phyloP scores from a whole-genome alignment of 2,888 invertebrate species.

The Mesorhabditis spiculigera region DNA sequence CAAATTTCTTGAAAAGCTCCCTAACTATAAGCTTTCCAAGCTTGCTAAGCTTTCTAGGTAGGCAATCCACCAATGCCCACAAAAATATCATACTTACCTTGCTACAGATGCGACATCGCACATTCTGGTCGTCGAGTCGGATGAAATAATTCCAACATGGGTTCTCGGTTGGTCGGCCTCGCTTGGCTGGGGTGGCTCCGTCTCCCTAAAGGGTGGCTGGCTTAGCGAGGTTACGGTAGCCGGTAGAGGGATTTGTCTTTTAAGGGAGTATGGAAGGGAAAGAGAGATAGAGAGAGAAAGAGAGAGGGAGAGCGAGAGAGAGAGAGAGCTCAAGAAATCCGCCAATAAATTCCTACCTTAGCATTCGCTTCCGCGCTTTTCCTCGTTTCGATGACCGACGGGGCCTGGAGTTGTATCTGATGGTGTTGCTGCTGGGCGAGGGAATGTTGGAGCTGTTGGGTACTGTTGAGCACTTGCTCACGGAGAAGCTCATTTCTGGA shows the following conservation, averaged over 20 bases:
- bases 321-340: not conserved
- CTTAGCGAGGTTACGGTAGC: not conserved
- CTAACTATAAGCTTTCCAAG: too few species aligned
- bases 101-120: slow-evolving; percentile 34
- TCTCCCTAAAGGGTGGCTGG: not conserved
- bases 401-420: not conserved
- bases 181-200: slow-evolving; percentile 21
- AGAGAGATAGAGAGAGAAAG: not conserved
- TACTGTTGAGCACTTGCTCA: not conserved
- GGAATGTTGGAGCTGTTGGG: slow-evolving; percentile 2
- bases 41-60: too few species aligned
- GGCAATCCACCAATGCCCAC: too few species aligned
- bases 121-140: slow-evolving; percentile 37
- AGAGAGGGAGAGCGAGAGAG: not conserved
- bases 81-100: slow-evolving; percentile 23
- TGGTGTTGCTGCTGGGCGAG: slow-evolving; percentile 1
- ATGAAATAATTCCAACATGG: slow-evolving; percentile 43
- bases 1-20: too few species aligned
- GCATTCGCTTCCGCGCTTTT: slow-evolving; percentile 2
- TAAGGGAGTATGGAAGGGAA: not conserved
- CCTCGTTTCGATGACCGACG: not conserved
- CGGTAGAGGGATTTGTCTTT: not conserved
- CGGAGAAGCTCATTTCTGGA: not conserved
- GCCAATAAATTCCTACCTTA: not conserved
- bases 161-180: slow-evolving; percentile 41